Percentiles rank a stretch among this genome's conserved stretches.
Evolutionary conservation across 1,140 invertebrate genomes (phyloP).

Genomic region (Pseudomyrmex flavicornis): DNA sequence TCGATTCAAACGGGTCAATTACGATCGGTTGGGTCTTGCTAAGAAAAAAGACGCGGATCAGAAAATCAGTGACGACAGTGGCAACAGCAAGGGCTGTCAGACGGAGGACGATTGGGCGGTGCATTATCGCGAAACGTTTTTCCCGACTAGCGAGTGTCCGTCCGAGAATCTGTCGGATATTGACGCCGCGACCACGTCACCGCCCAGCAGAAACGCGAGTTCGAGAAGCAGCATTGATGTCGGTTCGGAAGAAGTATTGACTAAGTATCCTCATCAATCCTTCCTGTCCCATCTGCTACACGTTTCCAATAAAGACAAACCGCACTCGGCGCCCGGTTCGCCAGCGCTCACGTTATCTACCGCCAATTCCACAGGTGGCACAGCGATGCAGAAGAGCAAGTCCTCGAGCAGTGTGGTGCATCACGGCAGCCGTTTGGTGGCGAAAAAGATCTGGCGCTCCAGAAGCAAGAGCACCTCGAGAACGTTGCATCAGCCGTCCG

Average conservation of each 20-base stretch:
- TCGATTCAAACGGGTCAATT: constrained; percentile 94
- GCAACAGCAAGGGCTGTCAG: constrained; percentile 90
- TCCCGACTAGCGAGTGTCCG: constrained; percentile 63
- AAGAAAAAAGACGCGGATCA: constrained; percentile 91
- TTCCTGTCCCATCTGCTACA: constrained; percentile 89
- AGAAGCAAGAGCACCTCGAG: constrained; percentile 92
- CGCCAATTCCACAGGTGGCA: constrained; percentile 84
- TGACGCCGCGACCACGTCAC: constrained; percentile 84
- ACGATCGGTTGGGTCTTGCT: constrained; percentile 93
- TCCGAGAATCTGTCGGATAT: constrained; percentile 82
- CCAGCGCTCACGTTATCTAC: constrained; percentile 84
- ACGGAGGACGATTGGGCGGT: constrained; percentile 91
- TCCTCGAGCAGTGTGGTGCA: constrained; percentile 94
- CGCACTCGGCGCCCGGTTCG: constrained; percentile 83
- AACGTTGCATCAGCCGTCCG: constrained; percentile 83
- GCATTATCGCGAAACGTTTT: constrained; percentile 80
- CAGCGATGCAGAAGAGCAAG: constrained; percentile 94
- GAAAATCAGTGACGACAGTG: constrained; percentile 90
- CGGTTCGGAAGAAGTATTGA: constrained; percentile 81
- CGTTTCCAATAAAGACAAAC: constrained; percentile 85
- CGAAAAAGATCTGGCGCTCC: constrained; percentile 93
- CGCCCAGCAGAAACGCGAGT: constrained; percentile 84
- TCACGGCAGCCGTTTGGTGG: constrained; percentile 89
- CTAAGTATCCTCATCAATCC: constrained; percentile 87
- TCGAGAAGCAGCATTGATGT: constrained; percentile 86